Conservation (phyloP, 2,113 vertebrate genomes). For the Indicator maculatus region DNA sequence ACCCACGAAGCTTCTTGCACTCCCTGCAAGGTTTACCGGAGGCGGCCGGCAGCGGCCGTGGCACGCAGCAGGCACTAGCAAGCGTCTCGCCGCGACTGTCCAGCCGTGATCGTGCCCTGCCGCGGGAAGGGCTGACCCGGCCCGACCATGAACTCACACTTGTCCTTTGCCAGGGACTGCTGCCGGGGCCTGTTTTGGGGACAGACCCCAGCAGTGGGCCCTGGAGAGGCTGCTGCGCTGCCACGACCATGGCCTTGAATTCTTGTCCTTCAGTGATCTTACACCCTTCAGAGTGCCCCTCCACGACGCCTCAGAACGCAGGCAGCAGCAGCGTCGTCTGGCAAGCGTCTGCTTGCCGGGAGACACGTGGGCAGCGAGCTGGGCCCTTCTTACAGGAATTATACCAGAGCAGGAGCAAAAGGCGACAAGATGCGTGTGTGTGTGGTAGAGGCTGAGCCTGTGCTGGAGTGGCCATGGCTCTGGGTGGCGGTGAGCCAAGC, state of each 20-base stretch:
- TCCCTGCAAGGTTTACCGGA: background rate
- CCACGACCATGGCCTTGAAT: background rate
- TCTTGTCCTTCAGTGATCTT: fast-evolving
- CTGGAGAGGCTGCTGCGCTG: background rate
- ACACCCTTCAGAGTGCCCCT: fast-evolving
- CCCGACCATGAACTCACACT: too few species aligned
- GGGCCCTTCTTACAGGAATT: background rate
- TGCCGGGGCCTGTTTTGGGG: background rate
- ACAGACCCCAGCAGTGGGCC: background rate
- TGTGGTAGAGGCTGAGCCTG: background rate
- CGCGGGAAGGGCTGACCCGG: background rate
- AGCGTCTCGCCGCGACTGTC: background rate
- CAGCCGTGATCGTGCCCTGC: background rate
- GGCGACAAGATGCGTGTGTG: background rate
- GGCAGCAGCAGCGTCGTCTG: background rate
- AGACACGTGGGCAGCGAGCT: background rate
- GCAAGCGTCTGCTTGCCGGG: background rate
- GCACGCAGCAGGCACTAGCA: fast-evolving
- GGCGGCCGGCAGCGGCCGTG: too few species aligned
- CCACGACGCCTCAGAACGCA: background rate
- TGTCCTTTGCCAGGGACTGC: background rate
- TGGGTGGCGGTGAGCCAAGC: background rate
- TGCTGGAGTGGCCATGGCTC: background rate
- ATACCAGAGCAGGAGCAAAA: background rate
- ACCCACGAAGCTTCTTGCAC: background rate